Conservation (phyloP, 1,140 invertebrate genomes). For the Chrysopa pallens region DNA sequence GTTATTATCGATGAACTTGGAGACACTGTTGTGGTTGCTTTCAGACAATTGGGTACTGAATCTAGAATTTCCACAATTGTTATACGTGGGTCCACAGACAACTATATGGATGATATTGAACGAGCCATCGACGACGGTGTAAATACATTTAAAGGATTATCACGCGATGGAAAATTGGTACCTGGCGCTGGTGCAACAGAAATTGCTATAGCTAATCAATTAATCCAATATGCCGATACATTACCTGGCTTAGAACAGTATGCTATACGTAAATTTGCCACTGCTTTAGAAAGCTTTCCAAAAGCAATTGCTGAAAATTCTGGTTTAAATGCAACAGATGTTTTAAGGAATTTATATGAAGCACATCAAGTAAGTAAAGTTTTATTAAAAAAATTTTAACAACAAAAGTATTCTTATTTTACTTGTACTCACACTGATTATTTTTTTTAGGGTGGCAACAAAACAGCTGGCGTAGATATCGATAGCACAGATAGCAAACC, state of each 20-base stretch:
- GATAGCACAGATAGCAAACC: conserved; percentile 49
- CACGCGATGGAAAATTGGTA: conserved; percentile 55
- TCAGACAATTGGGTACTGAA: conserved; percentile 62
- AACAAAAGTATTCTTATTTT: neutral
- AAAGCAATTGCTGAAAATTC: conserved; percentile 89
- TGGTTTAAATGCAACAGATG: conserved; percentile 71
- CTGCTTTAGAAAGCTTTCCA: conserved; percentile 78
- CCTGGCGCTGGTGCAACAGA: conserved; percentile 91
- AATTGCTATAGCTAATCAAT: conserved; percentile 77
- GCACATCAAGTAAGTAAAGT: conserved; percentile 49
- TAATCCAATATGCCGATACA: conserved; percentile 75
- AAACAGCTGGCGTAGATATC: conserved; percentile 75
- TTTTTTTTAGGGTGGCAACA: conserved; percentile 48
- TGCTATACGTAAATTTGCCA: conserved; percentile 86
- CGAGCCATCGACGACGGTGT: conserved; percentile 96
- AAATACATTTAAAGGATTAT: conserved; percentile 79
- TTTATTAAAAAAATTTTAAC: conserved; percentile 1
- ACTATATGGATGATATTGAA: conserved; percentile 98
- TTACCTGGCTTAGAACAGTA: conserved; percentile 93
- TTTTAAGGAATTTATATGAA: conserved; percentile 81
- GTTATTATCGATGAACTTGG: conserved; percentile 93
- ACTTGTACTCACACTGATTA: neutral
- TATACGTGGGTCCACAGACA: conserved; percentile 90
- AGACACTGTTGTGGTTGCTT: conserved; percentile 84
- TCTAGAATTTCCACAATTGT: conserved; percentile 85